Percentiles rank a stretch among this genome's conserved stretches.
Evolutionary conservation across 2,113 vertebrate species (phyloP).

Genomic region (Hydrolagus affinis): DNA sequence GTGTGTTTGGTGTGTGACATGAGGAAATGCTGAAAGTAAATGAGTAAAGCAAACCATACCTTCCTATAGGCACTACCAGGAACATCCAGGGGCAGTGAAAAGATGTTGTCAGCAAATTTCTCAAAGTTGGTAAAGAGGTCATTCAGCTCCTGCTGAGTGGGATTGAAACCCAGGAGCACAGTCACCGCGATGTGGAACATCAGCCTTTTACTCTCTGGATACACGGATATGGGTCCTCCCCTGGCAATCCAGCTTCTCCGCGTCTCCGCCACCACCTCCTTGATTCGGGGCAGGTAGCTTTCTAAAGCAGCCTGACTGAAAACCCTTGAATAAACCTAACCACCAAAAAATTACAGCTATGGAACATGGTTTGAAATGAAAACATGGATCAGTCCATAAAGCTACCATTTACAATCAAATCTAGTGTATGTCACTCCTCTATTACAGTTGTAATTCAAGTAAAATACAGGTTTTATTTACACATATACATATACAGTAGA

Average conservation of each 20-base stretch:
- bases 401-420: not conserved
- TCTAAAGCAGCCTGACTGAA: constrained; percentile 15
- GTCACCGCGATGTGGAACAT: not conserved
- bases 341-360: not conserved
- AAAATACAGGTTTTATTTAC: not conserved
- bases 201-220: not conserved
- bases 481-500: too few relatives aligned
- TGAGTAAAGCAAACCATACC: not conserved
- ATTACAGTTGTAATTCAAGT: not conserved
- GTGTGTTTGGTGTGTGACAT: too few relatives aligned
- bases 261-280: not conserved
- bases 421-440: not conserved
- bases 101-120: not conserved
- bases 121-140: not conserved
- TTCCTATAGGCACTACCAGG: constrained; percentile 3
- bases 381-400: not conserved
- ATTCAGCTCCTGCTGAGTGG: not conserved
- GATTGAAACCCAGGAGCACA: not conserved
- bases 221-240: not conserved
- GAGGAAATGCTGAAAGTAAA: not conserved
- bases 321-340: not conserved
- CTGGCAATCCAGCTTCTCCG: not conserved
- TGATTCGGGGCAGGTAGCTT: constrained; percentile 10
- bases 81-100: not conserved
- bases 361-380: not conserved